Conservation (phyloP, 2,113 vertebrate species). For the Hippocampus mohnikei region DNA sequence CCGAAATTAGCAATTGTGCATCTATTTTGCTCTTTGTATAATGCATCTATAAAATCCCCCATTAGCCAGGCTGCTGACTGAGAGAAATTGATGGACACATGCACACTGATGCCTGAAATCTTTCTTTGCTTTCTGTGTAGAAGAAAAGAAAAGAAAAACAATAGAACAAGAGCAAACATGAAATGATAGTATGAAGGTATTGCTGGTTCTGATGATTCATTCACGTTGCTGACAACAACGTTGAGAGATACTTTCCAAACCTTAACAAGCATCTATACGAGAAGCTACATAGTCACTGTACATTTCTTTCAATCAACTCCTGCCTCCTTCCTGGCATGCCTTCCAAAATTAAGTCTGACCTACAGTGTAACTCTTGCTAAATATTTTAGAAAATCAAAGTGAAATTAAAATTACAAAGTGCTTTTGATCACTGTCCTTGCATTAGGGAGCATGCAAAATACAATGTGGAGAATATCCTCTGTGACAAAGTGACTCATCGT, state of each 20-base stretch:
- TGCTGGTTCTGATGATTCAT: slow-evolving; percentile 14
- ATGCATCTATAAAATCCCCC: slow-evolving; percentile 6
- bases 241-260: slow-evolving; percentile 15
- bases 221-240: background rate
- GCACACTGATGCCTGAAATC: slow-evolving; percentile 19
- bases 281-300: background rate
- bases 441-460: background rate
- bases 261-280: background rate
- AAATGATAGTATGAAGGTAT: slow-evolving; percentile 13
- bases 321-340: too few relatives aligned
- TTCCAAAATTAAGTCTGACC: background rate
- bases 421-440: slow-evolving; percentile 29
- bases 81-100: slow-evolving; percentile 13
- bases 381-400: slow-evolving; percentile 24
- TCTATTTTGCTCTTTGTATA: background rate
- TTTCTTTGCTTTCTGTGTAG: slow-evolving; percentile 21
- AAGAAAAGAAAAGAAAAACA: slow-evolving; percentile 36
- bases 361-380: background rate
- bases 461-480: slow-evolving; percentile 4
- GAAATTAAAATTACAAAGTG: slow-evolving; percentile 16
- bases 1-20: slow-evolving; percentile 10
- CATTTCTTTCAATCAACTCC: background rate
- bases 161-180: slow-evolving; percentile 35
- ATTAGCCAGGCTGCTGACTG: slow-evolving; percentile 2
- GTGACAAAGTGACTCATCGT: slow-evolving; percentile 36